phyloP scores from a whole-genome alignment of 2,888 invertebrate species.

The Strigamia transsilvanica region DNA sequence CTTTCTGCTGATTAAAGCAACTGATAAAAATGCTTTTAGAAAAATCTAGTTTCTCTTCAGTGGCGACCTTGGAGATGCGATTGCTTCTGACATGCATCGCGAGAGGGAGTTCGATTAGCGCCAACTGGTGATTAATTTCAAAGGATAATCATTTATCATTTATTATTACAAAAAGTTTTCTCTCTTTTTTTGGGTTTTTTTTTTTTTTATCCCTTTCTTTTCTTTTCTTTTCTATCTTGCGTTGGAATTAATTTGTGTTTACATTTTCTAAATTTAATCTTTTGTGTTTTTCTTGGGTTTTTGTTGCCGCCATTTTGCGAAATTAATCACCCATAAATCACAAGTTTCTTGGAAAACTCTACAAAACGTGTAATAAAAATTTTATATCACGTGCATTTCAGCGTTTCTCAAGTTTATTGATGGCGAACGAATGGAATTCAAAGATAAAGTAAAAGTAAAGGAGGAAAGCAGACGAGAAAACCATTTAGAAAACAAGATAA shows the following conservation, averaged over 20 bases:
- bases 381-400: slow-evolving; percentile 43
- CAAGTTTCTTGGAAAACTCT: slow-evolving; percentile 36
- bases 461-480: slow-evolving; percentile 1
- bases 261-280: not conserved
- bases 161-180: not conserved
- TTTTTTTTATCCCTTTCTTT: too few species aligned
- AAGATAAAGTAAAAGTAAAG: slow-evolving; percentile 20
- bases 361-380: slow-evolving; percentile 40
- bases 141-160: not conserved
- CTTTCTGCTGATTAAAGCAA: slow-evolving; percentile 12
- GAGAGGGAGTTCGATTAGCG: slow-evolving; percentile 16
- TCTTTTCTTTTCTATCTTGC: not conserved
- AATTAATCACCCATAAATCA: slow-evolving; percentile 43
- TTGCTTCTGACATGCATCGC: not conserved
- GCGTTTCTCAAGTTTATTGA: slow-evolving; percentile 32
- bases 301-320: slow-evolving; percentile 19
- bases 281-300: not conserved
- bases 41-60: not conserved
- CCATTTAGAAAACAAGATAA: not conserved
- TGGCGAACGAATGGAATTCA: slow-evolving; percentile 31
- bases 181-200: not conserved
- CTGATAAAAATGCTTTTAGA: slow-evolving; percentile 23
- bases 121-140: not conserved
- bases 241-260: not conserved
- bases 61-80: slow-evolving; percentile 2